phyloP scores from a whole-genome alignment of 2,113 vertebrate genomes.

The Lynx canadensis region DNA sequence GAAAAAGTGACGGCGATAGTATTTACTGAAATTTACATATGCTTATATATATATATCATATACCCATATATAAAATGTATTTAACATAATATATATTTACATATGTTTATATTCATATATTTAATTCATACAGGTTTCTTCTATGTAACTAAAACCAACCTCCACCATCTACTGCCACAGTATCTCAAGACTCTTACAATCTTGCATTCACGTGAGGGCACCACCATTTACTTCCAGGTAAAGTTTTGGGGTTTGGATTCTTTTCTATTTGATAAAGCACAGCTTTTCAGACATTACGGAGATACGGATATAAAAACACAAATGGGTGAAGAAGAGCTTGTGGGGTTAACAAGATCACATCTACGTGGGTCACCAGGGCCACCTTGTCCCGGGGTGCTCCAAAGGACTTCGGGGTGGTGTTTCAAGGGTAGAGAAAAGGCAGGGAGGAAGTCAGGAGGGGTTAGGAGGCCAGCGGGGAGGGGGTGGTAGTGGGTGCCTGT shows the following conservation, averaged over 20 bases:
- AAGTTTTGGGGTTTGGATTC: background rate
- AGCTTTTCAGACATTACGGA: background rate
- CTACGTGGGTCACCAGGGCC: background rate
- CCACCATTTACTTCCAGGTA: background rate
- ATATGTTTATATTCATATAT: background rate
- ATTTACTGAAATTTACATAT: background rate
- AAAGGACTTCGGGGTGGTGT: background rate
- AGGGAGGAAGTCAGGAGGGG: background rate
- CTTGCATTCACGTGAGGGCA: background rate
- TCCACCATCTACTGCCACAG: background rate
- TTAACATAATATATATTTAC: background rate
- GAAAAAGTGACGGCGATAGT: background rate
- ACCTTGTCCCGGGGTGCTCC: background rate
- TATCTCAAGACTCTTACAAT: background rate
- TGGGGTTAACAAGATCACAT: background rate
- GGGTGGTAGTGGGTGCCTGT: rapidly evolving
- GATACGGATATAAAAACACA: background rate
- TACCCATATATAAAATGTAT: background rate
- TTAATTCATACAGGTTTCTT: background rate
- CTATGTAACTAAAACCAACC: background rate
- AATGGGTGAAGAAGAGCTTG: background rate
- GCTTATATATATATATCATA: background rate
- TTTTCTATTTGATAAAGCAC: conserved; percentile 2
- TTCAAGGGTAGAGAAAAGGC: background rate
- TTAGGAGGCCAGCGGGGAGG: rapidly evolving